Evolutionary conservation across 2,888 invertebrate genomes (phyloP).

Genomic region (Cantharis flavilabris): DNA sequence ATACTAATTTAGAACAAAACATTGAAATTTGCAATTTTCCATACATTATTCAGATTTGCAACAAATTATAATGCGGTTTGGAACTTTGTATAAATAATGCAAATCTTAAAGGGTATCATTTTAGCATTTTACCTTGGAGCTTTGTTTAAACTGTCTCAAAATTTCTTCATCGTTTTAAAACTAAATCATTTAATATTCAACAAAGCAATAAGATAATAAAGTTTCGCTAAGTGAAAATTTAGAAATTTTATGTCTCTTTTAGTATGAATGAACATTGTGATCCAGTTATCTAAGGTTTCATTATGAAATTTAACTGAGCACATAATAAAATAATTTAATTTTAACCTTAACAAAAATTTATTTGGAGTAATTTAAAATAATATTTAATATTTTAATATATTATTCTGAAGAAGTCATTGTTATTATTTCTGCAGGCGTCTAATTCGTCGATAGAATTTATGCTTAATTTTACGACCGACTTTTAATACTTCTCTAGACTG

Average conservation of each 20-base stretch:
- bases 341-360: neutral
- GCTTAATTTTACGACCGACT: neutral
- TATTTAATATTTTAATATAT: neutral
- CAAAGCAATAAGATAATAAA: neutral
- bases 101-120: neutral
- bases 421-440: neutral
- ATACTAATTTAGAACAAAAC: neutral
- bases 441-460: neutral
- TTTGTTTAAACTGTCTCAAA: neutral
- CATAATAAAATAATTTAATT: neutral
- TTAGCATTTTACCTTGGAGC: neutral
- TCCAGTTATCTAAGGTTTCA: neutral
- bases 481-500: neutral
- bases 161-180: neutral
- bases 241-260: neutral
- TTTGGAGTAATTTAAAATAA: neutral
- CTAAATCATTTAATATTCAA: neutral
- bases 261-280: constrained; percentile 1
- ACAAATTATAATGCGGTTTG: neutral
- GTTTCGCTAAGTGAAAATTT: neutral
- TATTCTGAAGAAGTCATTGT: neutral
- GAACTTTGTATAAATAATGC: neutral
- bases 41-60: neutral
- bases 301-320: neutral
- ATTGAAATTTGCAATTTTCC: neutral